A percentile compares a stretch with the other conserved stretches of the same genome.
These are phyloP conservation scores for Acanthurus leucopareius DNA, from an alignment of 2,797 vertebrate species.

Conservation along the genomic window DNA sequence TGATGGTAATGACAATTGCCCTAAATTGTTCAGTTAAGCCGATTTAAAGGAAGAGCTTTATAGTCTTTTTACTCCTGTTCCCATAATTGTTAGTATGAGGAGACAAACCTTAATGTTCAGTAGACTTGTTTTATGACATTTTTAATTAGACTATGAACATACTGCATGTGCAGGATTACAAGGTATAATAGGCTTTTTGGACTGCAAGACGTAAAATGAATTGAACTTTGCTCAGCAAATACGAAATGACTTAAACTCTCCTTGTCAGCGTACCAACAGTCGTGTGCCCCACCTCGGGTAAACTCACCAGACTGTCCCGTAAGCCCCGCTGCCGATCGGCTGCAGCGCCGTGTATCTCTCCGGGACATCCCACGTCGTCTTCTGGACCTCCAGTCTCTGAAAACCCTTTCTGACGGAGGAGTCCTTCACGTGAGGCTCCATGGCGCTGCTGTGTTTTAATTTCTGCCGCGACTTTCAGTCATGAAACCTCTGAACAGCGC, in stretches of 20 bases:
- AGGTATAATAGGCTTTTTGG: not conserved
- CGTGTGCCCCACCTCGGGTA: not conserved
- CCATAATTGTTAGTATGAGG: no score
- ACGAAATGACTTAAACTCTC: not conserved
- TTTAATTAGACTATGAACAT: no score
- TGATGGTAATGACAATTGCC: no score
- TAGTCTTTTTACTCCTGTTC: no score
- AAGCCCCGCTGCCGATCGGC: conserved; percentile 87
- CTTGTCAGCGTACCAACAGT: not conserved
- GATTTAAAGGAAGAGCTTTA: no score
- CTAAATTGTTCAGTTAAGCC: no score
- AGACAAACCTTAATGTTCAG: not conserved
- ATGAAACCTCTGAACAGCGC: not conserved
- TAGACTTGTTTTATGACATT: not conserved
- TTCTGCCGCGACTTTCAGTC: not conserved
- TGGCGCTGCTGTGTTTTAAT: conserved; percentile 1
- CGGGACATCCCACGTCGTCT: conserved; percentile 88
- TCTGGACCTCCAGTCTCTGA: conserved; percentile 84
- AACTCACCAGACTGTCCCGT: conserved; percentile 90
- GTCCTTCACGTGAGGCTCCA: conserved; percentile 64
- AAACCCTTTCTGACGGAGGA: conserved; percentile 80
- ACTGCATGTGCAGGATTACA: not conserved
- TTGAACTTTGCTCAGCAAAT: not conserved
- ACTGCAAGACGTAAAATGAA: not conserved
- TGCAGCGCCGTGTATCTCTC: conserved; percentile 79